Evolutionary conservation across 2,888 invertebrate genomes (phyloP).

Genomic region (Muscina levida): DNA sequence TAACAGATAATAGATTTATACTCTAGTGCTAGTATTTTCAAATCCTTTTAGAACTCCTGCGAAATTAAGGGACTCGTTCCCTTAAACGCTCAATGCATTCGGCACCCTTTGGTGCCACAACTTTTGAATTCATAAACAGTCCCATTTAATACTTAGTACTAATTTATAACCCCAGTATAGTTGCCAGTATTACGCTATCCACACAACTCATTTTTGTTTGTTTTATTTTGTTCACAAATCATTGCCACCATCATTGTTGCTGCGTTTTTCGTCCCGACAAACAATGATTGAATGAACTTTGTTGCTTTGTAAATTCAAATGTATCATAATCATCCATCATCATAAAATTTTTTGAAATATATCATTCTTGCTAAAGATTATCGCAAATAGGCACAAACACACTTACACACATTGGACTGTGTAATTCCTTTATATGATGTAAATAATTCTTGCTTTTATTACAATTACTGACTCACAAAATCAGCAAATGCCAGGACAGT

Average conservation of each 20-base stretch:
- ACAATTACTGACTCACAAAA: slow-evolving; percentile 14
- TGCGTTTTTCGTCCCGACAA: background rate
- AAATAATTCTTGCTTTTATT: background rate
- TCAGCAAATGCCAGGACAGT: background rate
- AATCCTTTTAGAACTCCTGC: too few relatives aligned
- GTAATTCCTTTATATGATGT: background rate
- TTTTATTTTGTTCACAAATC: too few relatives aligned
- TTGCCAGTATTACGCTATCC: background rate
- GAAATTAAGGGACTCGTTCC: too few relatives aligned
- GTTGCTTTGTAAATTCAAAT: slow-evolving; percentile 13
- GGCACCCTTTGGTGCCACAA: too few relatives aligned
- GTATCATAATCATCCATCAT: slow-evolving; percentile 34
- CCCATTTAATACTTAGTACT: too few relatives aligned
- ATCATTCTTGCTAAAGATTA: background rate
- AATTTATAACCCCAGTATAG: background rate
- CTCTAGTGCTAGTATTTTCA: too few relatives aligned
- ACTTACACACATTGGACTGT: background rate
- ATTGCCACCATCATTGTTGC: slow-evolving; percentile 4
- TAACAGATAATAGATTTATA: too few relatives aligned
- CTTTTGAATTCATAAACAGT: too few relatives aligned
- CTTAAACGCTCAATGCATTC: too few relatives aligned
- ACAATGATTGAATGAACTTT: background rate
- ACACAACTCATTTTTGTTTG: too few relatives aligned
- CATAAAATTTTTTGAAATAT: slow-evolving; percentile 28
- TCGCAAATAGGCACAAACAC: background rate